Conservation (phyloP, 2,113 vertebrate genomes). For the Sphyrna mokarran region DNA sequence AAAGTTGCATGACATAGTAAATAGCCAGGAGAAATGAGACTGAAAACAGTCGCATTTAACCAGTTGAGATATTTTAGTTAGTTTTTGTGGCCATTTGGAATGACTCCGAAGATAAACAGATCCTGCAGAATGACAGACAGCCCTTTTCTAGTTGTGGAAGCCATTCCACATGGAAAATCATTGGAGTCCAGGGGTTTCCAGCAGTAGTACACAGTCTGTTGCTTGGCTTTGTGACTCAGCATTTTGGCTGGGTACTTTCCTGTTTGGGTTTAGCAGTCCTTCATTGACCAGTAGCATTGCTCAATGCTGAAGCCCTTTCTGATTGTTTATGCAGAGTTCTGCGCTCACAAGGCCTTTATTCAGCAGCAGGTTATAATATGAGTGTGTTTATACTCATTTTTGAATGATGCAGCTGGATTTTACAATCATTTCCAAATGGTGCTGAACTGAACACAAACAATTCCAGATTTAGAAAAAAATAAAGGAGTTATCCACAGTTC, state of each 20-base stretch:
- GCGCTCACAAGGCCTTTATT: slow-evolving; percentile 35
- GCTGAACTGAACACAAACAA: slow-evolving; percentile 15
- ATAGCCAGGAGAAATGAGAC: not conserved
- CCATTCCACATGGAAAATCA: not conserved
- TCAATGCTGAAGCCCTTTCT: slow-evolving; percentile 46
- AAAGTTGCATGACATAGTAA: not conserved
- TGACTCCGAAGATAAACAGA: not conserved
- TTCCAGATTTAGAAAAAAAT: not conserved
- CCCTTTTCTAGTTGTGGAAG: slow-evolving; percentile 9
- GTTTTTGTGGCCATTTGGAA: slow-evolving; percentile 36
- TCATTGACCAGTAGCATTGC: slow-evolving; percentile 48
- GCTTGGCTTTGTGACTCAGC: slow-evolving; percentile 36
- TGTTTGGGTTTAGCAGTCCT: slow-evolving; percentile 41
- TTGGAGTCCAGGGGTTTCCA: not conserved
- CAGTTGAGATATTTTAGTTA: not conserved
- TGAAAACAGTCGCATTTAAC: not conserved
- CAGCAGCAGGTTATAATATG: slow-evolving; percentile 17
- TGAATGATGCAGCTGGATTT: slow-evolving; percentile 5
- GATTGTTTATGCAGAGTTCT: slow-evolving; percentile 50
- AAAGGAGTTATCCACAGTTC: not conserved
- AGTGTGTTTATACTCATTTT: slow-evolving; percentile 4
- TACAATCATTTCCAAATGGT: slow-evolving; percentile 28
- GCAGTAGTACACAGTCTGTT: slow-evolving; percentile 21
- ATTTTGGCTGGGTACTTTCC: slow-evolving; percentile 39
- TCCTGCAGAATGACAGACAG: not conserved